Evolutionary conservation across 2,797 vertebrate species (phyloP).

Genomic region (Neopelma chrysocephalum): DNA sequence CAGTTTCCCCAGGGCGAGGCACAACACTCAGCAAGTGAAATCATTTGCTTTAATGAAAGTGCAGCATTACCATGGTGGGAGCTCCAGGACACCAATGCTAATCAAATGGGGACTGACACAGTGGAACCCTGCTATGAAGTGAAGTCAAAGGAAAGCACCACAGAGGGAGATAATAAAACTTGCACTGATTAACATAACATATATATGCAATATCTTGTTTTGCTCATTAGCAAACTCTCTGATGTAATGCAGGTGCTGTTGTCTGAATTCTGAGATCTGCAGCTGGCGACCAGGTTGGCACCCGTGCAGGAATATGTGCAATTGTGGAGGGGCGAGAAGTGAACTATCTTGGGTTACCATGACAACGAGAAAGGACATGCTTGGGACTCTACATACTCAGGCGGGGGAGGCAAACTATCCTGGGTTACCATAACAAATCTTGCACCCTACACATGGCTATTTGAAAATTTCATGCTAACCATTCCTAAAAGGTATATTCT

Average conservation of each 20-base stretch:
- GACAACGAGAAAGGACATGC: not conserved
- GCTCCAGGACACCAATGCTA: not conserved
- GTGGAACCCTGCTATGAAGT: not conserved
- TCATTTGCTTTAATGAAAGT: not conserved
- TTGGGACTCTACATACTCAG: not conserved
- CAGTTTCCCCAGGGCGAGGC: not conserved
- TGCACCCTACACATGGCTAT: not conserved
- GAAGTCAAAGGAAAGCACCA: not conserved
- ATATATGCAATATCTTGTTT: not conserved
- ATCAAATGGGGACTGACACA: not conserved
- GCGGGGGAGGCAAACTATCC: not conserved
- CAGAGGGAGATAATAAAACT: not conserved
- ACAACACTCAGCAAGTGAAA: not conserved
- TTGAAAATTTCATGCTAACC: not conserved
- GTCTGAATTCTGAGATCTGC: accelerated
- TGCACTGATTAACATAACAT: not conserved
- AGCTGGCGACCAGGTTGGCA: not conserved
- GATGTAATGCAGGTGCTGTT: not conserved
- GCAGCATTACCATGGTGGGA: not conserved
- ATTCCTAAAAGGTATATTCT: not conserved
- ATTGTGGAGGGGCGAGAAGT: not conserved
- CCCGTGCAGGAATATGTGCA: not conserved
- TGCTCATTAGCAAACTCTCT: not conserved
- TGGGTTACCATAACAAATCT: not conserved
- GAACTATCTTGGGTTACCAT: not conserved